Percentiles rank a stretch among this genome's conserved stretches.
Conservation (phyloP, 53 echinoderm and acorn worm genomes). For the Pentamera pediparva region DNA sequence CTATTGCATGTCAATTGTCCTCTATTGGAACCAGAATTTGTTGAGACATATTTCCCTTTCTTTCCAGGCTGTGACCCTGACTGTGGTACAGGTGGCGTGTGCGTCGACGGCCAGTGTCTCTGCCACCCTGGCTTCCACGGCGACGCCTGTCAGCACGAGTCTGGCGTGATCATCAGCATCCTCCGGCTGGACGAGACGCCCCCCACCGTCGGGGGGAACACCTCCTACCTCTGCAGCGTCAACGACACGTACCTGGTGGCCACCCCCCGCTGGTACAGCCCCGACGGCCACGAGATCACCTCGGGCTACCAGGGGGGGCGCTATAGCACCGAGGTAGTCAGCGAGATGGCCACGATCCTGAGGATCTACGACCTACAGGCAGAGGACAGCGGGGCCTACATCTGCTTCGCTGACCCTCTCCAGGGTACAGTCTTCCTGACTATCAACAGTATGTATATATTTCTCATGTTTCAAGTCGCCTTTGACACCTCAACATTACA, state of each 20-base stretch:
- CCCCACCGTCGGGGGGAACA: slow-evolving; percentile 55
- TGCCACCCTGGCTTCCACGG: slow-evolving; percentile 67
- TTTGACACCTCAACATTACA: not conserved
- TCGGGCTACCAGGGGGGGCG: not conserved
- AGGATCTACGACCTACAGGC: slow-evolving; percentile 54
- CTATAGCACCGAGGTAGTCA: not conserved
- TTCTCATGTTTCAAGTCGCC: not conserved
- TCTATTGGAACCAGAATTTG: no score
- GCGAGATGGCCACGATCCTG: slow-evolving; percentile 32
- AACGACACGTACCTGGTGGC: slow-evolving; percentile 50
- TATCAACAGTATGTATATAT: slow-evolving; percentile 62
- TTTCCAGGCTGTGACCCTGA: slow-evolving; percentile 49
- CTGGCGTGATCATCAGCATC: slow-evolving; percentile 39
- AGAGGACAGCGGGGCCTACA: slow-evolving; percentile 67
- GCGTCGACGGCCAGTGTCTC: slow-evolving; percentile 58
- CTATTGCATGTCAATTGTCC: no score
- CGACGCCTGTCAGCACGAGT: slow-evolving; percentile 31
- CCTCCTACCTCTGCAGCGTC: slow-evolving; percentile 54
- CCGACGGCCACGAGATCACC: slow-evolving; percentile 36
- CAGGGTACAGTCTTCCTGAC: slow-evolving; percentile 53
- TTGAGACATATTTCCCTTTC: no score
- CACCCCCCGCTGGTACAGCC: slow-evolving; percentile 56
- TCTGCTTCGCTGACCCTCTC: slow-evolving; percentile 61
- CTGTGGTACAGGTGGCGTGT: slow-evolving; percentile 73
- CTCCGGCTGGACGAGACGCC: slow-evolving; percentile 25